Base-by-base conservation (phyloP, 23 tunicate species). In the Pegea sp. region DNA sequence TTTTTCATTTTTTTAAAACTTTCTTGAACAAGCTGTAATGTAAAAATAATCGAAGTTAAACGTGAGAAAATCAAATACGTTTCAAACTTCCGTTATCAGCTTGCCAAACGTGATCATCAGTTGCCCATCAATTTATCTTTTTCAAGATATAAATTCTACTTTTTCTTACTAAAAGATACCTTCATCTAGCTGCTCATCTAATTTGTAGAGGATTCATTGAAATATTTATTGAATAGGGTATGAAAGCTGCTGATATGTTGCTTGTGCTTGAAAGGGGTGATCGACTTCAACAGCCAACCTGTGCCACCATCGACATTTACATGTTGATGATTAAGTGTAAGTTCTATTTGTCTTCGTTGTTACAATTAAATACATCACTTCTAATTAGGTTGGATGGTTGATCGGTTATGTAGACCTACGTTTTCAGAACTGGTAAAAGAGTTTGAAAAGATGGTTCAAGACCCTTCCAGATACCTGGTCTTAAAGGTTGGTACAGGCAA, bases 311-410 rank as follows among this genome's bases (percentile, higher is more conserved):
- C 48, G 96, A 87, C 0, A 62, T 87, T 48, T 87, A 87, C 69
- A 87, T 76, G 88, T 48, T 87, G 1, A 56, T 87, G 62, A 48
- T 87, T 34, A 75, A 87, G 64, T 87, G 96, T 84, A 38, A 38
- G 46, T 38, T 38, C 16, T 8, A 38, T 38, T 11, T 38, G 11
- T 38, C 16, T 38, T 38, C 46, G 11, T 16, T 38, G 11, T 11
- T 8, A 38, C 11, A 38, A 38, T 38, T 11, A 38, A 8, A 38
- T 16, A 38, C 16, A 38, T 38, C 16, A 16, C 46, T 38, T 8
- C 46, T 38, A 38, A 8, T 26, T 7, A 81, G 93, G 93, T 49
- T 86, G 96, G 96, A 64, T 86, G 77, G 86, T 86, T 26, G 87
- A 86, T 33, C 65, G 76, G 16, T 28, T 42, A 0, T 44, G 62